Base-by-base conservation (phyloP, 2,797 vertebrate species). In the Octomys mimax region DNA sequence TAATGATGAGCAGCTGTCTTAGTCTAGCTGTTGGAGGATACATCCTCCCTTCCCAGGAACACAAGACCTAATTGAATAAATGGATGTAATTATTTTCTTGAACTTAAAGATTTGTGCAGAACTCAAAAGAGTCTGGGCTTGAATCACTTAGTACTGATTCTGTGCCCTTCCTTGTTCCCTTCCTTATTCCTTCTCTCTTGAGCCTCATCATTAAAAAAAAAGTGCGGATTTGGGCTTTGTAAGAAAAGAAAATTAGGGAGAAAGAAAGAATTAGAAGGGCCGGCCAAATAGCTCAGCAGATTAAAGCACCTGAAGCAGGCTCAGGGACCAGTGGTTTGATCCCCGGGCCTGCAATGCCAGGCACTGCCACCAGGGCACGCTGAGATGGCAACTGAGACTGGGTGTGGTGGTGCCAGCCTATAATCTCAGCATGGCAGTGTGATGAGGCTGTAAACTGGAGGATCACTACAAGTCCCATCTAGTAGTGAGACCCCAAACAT, bases 21-120 rank as follows among this genome's bases (percentile, higher is more conserved):
- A 28, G 59, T 90, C 13, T 83, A 6, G 6, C 96, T 97, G 11
- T 82, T 68, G n/a, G 49, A 95, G 77, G 33, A 87, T 66, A 82
- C 26, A 80, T 8, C 33, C 64, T 94, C 77, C 46, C n/a, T 66
- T 94, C 68, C 59, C 19, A 57, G 92, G 91, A 90, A 87, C 16
- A 71, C 19, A 77, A 62, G 28, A 46, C 33, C 18, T 81, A 73
- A 11, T 79, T 80, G 90, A 85, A 94, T 62, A 87, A 91, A 89
- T 80, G 31, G 46, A 0, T 31, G 0, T 31, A 31, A 87, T 90
- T 96, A 96, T 94, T 70, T 59, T 93, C 81, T 91, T 86, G 19
- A 62, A 39, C 14, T 14, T 83, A 31, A 77, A 83, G 42, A 6
- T 57, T 95, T 94, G 92, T 31, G 22, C 10, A 83, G n/a, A 68